Conservation (phyloP, 2,888 invertebrate genomes). For the Nomada hirtipes region DNA sequence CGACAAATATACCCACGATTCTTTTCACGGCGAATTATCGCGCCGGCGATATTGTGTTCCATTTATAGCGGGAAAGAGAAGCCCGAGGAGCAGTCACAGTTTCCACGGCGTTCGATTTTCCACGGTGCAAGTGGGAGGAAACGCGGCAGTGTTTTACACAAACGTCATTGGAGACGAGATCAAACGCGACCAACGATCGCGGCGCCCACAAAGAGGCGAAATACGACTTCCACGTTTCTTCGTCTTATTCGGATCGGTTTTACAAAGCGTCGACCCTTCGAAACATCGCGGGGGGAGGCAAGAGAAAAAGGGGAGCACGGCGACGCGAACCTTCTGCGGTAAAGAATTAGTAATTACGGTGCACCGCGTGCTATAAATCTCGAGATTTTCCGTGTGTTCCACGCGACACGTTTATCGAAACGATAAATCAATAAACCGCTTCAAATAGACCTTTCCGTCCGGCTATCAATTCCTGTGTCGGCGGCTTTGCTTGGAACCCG, state of each 20-base stretch:
- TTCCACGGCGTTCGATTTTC: slow-evolving; percentile 16
- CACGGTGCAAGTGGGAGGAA: slow-evolving; percentile 1
- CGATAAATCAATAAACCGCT: slow-evolving; percentile 70
- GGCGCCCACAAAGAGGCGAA: slow-evolving; percentile 64
- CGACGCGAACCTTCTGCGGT: slow-evolving; percentile 23
- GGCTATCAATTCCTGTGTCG: not conserved
- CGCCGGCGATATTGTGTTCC: not conserved
- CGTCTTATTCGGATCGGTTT: slow-evolving; percentile 43
- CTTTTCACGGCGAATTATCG: not conserved
- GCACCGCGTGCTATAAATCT: slow-evolving; percentile 65
- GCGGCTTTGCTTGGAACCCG: not conserved
- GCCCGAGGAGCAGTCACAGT: not conserved
- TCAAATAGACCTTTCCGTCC: not conserved
- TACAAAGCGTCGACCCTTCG: slow-evolving; percentile 37
- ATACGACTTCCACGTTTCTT: slow-evolving; percentile 67
- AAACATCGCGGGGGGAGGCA: not conserved
- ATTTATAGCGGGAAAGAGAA: slow-evolving; percentile 5
- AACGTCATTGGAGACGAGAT: slow-evolving; percentile 41
- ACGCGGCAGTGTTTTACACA: not conserved
- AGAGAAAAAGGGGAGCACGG: slow-evolving; percentile 21
- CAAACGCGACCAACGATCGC: slow-evolving; percentile 54
- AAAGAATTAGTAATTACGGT: slow-evolving; percentile 5
- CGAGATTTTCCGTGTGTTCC: slow-evolving; percentile 69
- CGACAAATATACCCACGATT: not conserved
- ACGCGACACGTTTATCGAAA: slow-evolving; percentile 67